These are phyloP conservation scores for Melanaphis sacchari DNA, from an alignment of 1,140 invertebrate genomes.

Conservation along the genomic window DNA sequence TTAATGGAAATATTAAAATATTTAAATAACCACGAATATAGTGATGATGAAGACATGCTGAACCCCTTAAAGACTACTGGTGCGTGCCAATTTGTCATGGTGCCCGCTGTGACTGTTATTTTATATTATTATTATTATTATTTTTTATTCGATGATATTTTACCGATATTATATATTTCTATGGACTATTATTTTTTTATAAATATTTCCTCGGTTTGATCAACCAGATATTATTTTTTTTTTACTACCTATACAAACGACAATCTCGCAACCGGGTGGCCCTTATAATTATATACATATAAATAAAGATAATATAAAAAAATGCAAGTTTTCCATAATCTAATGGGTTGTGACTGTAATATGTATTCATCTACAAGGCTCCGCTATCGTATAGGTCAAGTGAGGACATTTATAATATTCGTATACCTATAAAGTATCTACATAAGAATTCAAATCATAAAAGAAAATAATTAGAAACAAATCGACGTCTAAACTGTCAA, in stretches of 20 bases:
- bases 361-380: neutral
- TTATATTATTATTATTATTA: neutral
- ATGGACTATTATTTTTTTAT: neutral
- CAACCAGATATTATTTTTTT: neutral
- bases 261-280: constrained; percentile 15
- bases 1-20: constrained; percentile 46
- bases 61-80: constrained; percentile 12
- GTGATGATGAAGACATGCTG: constrained; percentile 22
- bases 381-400: neutral
- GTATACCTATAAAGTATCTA: neutral
- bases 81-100: constrained; percentile 51
- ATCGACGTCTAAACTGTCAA: neutral
- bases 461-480: neutral
- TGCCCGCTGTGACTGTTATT: constrained; percentile 28
- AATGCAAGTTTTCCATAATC: neutral
- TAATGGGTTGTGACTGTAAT: neutral
- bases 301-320: neutral
- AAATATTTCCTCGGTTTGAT: neutral
- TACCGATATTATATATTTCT: constrained; percentile 30
- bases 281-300: constrained; percentile 2
- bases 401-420: neutral
- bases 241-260: constrained; percentile 18
- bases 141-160: constrained; percentile 25
- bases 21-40: constrained; percentile 22
- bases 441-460: neutral